phyloP scores from a whole-genome alignment of 2,888 invertebrate species.

The Papilio elwesi region DNA sequence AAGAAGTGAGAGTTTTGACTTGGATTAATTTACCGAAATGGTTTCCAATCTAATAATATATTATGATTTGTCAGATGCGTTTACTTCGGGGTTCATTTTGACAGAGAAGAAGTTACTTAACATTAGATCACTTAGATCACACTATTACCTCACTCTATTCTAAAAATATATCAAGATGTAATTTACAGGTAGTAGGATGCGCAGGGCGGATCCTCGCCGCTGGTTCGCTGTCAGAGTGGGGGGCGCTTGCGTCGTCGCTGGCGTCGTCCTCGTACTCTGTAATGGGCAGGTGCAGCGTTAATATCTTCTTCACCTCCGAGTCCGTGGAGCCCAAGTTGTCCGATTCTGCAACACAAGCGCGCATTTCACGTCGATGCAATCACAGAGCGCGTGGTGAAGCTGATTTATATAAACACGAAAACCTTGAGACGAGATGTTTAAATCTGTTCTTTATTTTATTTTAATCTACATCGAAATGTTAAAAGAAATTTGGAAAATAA shows the following conservation, averaged over 20 bases:
- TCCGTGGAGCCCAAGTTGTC: constrained; percentile 97
- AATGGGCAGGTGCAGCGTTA: constrained; percentile 96
- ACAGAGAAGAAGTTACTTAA: no score
- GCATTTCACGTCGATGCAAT: constrained; percentile 32
- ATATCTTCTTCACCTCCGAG: constrained; percentile 96
- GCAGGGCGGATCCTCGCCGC: constrained; percentile 69
- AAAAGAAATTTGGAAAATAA: neutral
- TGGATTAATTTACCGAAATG: no score
- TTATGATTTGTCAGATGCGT: no score
- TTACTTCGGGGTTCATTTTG: no score
- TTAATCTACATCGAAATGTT: neutral
- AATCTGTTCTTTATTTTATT: neutral
- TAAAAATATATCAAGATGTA: constrained; percentile 13
- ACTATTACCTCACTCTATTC: neutral
- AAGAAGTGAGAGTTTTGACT: no score
- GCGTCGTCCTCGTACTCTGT: constrained; percentile 97
- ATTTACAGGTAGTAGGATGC: constrained; percentile 74
- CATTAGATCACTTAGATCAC: no score
- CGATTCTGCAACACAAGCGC: constrained; percentile 87
- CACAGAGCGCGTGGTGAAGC: constrained; percentile 48
- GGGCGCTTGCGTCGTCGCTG: constrained; percentile 84
- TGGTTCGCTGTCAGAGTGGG: constrained; percentile 81
- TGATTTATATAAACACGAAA: constrained; percentile 45
- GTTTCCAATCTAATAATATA: no score
- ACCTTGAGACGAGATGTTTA: constrained; percentile 23